These are phyloP conservation scores for Calameuta filiformis DNA, from an alignment of 2,888 invertebrate genomes.

Conservation along the genomic window DNA sequence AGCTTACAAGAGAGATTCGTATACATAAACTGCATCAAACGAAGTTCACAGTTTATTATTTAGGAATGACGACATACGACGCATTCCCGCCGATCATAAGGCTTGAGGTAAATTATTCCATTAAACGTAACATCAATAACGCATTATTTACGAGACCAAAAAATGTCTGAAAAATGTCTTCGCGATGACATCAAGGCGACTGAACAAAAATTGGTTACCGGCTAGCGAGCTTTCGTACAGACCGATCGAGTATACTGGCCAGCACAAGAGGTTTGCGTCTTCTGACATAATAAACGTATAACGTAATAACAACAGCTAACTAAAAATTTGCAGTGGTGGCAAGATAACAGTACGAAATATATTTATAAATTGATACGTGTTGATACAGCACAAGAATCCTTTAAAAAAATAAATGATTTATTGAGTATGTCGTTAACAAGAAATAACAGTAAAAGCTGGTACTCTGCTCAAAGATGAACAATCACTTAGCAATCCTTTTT, in stretches of 20 bases:
- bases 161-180: neutral
- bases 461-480: neutral
- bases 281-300: neutral
- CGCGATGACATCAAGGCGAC: neutral
- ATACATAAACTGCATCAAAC: constrained; percentile 48
- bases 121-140: constrained; percentile 9
- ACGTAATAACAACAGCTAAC: neutral
- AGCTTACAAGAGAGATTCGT: constrained; percentile 37
- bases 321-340: neutral
- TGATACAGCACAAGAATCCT: neutral
- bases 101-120: constrained; percentile 42
- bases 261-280: neutral
- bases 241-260: neutral
- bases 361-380: neutral
- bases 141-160: neutral
- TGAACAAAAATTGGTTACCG: neutral
- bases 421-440: neutral
- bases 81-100: constrained; percentile 54
- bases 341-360: neutral
- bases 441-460: neutral
- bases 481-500: neutral
- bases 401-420: neutral
- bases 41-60: constrained; percentile 50
- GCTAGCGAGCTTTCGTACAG: neutral
- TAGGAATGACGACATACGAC: constrained; percentile 53